These are phyloP conservation scores for Tonatia bakeri DNA, from an alignment of 2,113 vertebrate species.

Conservation along the genomic window DNA sequence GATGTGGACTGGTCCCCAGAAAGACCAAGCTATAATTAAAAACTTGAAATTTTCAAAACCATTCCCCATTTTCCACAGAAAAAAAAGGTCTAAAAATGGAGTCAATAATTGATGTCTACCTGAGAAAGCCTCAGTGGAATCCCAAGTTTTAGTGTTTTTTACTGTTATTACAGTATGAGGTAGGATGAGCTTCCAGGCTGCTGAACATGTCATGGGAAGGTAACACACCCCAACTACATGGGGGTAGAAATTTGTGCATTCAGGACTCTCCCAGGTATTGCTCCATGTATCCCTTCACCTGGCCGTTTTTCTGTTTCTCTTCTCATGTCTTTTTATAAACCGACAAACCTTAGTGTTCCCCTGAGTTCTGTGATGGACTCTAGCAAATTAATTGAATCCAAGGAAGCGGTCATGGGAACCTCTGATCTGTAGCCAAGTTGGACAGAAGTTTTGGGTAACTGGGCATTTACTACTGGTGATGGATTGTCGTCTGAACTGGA, in stretches of 20 bases:
- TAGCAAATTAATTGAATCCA: no score
- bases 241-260: background rate
- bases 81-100: background rate
- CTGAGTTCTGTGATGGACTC: no score
- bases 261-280: background rate
- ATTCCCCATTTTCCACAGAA: background rate
- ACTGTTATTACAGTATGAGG: no score
- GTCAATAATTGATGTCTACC: background rate
- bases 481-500: background rate
- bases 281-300: background rate
- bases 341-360: no score
- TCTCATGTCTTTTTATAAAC: no score
- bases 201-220: background rate
- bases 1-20: background rate
- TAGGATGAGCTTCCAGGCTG: no score
- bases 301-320: background rate
- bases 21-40: background rate
- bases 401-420: background rate
- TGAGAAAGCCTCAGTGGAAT: background rate
- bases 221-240: background rate
- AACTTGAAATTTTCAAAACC: background rate
- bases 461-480: background rate
- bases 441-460: background rate
- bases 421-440: background rate
- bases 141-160: no score